phyloP scores from a whole-genome alignment of 2,888 invertebrate species.

The Oscheius onirici region DNA sequence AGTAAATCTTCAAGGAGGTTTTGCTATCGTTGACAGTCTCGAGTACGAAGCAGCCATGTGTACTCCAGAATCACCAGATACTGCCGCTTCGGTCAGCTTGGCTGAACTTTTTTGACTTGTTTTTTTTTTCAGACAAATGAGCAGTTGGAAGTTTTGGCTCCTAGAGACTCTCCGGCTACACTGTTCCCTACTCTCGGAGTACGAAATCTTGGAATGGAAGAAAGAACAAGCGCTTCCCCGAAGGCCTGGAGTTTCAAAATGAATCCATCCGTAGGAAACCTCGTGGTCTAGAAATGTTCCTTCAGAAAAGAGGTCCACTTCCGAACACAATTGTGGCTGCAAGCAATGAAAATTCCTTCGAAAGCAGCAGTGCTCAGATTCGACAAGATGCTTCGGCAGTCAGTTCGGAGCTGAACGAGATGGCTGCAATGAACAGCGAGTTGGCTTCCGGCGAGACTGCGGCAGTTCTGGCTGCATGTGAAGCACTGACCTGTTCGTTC shows the following conservation, averaged over 20 bases:
- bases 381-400: conserved; percentile 1
- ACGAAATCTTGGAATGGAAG: not conserved
- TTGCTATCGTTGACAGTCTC: conserved; percentile 69
- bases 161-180: conserved; percentile 2
- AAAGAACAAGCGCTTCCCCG: not conserved
- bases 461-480: conserved; percentile 37
- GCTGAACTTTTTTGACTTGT: not conserved
- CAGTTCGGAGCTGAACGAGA: conserved; percentile 3
- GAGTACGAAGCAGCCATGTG: conserved; percentile 69
- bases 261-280: conserved; percentile 1
- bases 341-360: not conserved
- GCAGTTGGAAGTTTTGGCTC: not conserved
- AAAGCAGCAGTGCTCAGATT: conserved; percentile 1
- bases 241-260: conserved; percentile 5
- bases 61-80: not conserved
- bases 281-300: not conserved
- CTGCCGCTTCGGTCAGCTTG: conserved; percentile 1
- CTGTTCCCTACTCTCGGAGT: conserved; percentile 31
- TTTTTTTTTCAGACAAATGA: conserved; percentile 19
- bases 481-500: conserved; percentile 56
- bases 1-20: conserved; percentile 63
- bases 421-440: not conserved
- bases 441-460: not conserved
- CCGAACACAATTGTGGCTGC: conserved; percentile 4
- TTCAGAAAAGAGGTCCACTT: conserved; percentile 12